Percentiles rank a stretch among this genome's conserved stretches.
phyloP scores from a whole-genome alignment of 2,113 vertebrate genomes.

The Guaruba guarouba region DNA sequence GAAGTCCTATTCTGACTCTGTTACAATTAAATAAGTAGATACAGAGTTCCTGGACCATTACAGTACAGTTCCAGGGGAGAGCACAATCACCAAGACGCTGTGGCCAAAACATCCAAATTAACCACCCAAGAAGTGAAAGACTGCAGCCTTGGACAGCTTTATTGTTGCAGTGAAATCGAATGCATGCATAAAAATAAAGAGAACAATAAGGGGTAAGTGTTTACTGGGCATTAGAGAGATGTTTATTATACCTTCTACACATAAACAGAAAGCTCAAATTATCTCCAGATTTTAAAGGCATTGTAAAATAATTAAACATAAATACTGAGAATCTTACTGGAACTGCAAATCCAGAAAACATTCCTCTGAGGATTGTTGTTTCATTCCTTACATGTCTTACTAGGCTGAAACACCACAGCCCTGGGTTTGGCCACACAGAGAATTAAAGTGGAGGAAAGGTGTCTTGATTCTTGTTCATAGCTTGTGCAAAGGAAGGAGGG shows the following conservation, averaged over 20 bases:
- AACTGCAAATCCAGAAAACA: constrained; percentile 42
- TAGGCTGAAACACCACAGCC: background rate
- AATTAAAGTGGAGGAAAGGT: background rate
- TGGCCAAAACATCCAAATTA: constrained; percentile 6
- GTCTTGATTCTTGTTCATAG: background rate
- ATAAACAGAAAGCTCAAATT: constrained; percentile 64
- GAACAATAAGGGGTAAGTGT: constrained; percentile 43
- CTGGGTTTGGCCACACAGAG: background rate
- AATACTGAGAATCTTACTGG: constrained; percentile 39
- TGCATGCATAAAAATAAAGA: constrained; percentile 63
- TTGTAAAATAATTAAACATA: constrained; percentile 55
- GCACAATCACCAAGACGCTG: background rate
- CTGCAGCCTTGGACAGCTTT: constrained; percentile 52
- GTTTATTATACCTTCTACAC: constrained; percentile 54
- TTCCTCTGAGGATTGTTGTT: constrained; percentile 32
- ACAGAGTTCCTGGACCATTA: constrained; percentile 5
- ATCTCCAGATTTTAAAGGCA: constrained; percentile 64
- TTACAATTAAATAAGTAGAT: background rate
- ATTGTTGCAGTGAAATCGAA: constrained; percentile 68
- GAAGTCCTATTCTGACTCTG: background rate
- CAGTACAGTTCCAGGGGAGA: background rate
- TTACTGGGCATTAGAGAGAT: constrained; percentile 59
- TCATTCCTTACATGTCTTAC: constrained; percentile 10
- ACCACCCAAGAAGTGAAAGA: constrained; percentile 61
- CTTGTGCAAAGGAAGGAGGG: background rate